Evolutionary conservation across 2,797 vertebrate species (phyloP).

Genomic region (Chromobotia macracanthus): DNA sequence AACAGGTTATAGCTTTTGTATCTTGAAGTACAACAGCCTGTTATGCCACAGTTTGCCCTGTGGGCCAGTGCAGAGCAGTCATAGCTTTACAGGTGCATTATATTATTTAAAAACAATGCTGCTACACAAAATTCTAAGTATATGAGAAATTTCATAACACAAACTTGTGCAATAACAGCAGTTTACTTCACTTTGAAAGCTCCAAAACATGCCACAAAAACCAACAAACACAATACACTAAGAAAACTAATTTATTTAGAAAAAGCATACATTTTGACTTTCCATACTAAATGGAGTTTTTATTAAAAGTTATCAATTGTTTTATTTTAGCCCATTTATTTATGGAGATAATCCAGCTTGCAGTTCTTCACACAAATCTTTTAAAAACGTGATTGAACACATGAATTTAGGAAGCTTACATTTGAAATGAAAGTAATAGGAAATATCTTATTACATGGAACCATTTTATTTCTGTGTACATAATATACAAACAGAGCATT

Average conservation of each 20-base stretch:
- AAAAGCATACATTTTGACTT: slow-evolving; percentile 96
- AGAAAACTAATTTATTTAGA: slow-evolving; percentile 99
- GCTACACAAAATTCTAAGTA: no score
- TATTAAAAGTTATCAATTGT: slow-evolving; percentile 90
- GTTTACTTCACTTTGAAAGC: not conserved
- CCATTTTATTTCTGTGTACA: slow-evolving; percentile 88
- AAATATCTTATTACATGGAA: slow-evolving; percentile 79
- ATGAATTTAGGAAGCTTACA: slow-evolving; percentile 74
- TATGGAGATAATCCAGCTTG: slow-evolving; percentile 74
- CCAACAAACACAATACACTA: slow-evolving; percentile 80
- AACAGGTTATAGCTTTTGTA: no score
- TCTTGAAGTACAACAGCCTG: no score
- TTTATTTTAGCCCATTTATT: slow-evolving; percentile 84
- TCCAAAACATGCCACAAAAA: not conserved
- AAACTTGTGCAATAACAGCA: not conserved
- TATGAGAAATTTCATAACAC: no score
- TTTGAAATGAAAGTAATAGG: slow-evolving; percentile 74
- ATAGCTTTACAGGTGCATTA: no score
- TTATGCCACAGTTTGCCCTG: no score
- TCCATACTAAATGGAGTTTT: no score
- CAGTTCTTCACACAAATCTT: slow-evolving; percentile 81
- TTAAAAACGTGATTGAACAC: slow-evolving; percentile 88
- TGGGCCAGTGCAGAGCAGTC: no score
- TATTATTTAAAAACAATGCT: no score
- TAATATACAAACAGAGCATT: slow-evolving; percentile 96